These are phyloP conservation scores for Phengaris alcon DNA, from an alignment of 2,888 invertebrate species.

Conservation along the genomic window DNA sequence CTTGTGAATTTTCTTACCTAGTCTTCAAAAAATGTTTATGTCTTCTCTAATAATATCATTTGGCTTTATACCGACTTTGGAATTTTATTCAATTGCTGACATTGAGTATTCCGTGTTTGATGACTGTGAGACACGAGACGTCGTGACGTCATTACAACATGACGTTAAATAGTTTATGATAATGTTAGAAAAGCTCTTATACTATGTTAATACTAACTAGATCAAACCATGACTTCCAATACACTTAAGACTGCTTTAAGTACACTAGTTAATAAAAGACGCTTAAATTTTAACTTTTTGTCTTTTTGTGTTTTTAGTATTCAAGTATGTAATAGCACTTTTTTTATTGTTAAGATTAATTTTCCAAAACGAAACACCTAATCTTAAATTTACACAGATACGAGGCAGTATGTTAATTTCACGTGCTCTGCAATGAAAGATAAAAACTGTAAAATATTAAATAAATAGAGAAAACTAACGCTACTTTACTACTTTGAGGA, in stretches of 20 bases:
- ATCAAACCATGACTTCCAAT: slow-evolving; percentile 9
- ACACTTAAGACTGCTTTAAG: neutral
- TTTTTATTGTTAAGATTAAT: neutral
- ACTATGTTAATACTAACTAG: neutral
- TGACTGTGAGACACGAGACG: neutral
- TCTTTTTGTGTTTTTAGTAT: neutral
- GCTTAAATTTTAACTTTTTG: neutral
- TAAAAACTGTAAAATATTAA: neutral
- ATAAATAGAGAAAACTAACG: too few relatives aligned
- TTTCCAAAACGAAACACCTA: neutral
- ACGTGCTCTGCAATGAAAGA: neutral
- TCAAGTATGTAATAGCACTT: neutral
- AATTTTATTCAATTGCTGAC: neutral
- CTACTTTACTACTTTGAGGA: too few relatives aligned
- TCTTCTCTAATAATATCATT: neutral
- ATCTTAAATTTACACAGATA: neutral
- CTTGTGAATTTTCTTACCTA: neutral
- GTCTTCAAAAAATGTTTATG: neutral
- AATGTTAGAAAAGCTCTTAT: slow-evolving; percentile 22
- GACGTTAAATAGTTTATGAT: neutral
- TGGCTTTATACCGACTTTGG: neutral
- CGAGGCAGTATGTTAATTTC: neutral
- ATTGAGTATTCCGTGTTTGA: neutral
- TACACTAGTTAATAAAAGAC: neutral
- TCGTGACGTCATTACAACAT: slow-evolving; percentile 7